These are phyloP conservation scores for Eurosta solidaginis DNA, from an alignment of 1,140 invertebrate genomes.

Conservation along the genomic window DNA sequence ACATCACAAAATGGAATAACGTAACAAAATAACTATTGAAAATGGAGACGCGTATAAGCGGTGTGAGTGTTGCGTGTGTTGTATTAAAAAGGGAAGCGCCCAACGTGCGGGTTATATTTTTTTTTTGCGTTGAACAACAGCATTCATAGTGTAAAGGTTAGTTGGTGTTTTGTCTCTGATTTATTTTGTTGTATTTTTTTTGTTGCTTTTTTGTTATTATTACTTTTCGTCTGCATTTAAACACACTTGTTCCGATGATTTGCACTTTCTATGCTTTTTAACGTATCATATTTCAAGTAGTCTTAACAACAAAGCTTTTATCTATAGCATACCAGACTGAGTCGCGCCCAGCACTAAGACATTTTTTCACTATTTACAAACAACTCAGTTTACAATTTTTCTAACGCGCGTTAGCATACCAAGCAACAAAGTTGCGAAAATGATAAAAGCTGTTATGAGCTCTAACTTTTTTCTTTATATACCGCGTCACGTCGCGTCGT, in stretches of 20 bases:
- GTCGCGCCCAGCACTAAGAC: too few species aligned
- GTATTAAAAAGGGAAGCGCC: not conserved
- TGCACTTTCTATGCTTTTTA: constrained; percentile 39
- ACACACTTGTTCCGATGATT: constrained; percentile 36
- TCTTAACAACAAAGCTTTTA: constrained; percentile 32
- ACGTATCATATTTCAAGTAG: constrained; percentile 36
- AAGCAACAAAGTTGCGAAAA: too few species aligned
- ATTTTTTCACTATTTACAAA: too few species aligned
- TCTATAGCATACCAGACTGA: too few species aligned
- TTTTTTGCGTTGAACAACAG: too few species aligned
- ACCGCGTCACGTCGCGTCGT: not conserved
- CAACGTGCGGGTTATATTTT: too few species aligned
- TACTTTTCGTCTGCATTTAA: too few species aligned
- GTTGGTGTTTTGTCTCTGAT: not conserved
- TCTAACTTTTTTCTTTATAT: too few species aligned
- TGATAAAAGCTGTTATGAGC: too few species aligned
- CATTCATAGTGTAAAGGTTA: too few species aligned
- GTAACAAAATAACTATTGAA: not conserved
- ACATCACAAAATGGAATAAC: not conserved
- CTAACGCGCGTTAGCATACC: too few species aligned
- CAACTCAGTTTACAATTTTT: not conserved
- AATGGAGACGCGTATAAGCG: not conserved
- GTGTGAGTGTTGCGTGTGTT: not conserved
- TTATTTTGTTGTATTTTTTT: constrained; percentile 14
- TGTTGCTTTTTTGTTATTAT: not conserved